These are phyloP conservation scores for Aphaenogaster rudis DNA, from an alignment of 1,140 invertebrate species.

Conservation along the genomic window DNA sequence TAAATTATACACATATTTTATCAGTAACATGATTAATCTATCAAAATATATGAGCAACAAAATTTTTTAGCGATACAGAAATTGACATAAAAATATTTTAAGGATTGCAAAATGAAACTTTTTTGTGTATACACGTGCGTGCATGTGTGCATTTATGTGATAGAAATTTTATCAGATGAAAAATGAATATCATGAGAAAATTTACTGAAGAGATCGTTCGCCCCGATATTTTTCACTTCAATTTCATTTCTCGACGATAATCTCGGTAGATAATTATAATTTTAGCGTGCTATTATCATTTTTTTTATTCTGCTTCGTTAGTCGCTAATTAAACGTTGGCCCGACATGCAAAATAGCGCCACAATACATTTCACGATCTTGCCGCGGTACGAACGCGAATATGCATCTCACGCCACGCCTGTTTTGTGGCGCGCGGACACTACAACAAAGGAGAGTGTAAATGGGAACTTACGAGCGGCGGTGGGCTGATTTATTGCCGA, in stretches of 20 bases:
- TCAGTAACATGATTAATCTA: background rate
- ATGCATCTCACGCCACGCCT: constrained; percentile 53
- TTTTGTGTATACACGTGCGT: background rate
- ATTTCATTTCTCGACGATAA: background rate
- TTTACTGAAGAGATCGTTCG: background rate
- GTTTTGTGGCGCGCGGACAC: constrained; percentile 11
- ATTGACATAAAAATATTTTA: constrained; percentile 2
- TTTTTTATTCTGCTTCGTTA: constrained; percentile 29
- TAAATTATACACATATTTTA: background rate
- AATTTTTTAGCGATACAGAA: background rate
- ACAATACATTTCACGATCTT: constrained; percentile 22
- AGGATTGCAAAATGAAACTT: background rate
- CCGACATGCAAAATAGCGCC: constrained; percentile 15
- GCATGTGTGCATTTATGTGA: background rate
- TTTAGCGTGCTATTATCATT: constrained; percentile 29
- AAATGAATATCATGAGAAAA: constrained; percentile 26
- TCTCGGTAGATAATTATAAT: background rate
- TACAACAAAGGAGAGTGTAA: constrained; percentile 43
- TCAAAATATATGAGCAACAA: background rate
- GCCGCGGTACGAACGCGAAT: constrained; percentile 31
- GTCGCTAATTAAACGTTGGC: constrained; percentile 22
- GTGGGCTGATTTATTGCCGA: constrained; percentile 53
- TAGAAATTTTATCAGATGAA: constrained; percentile 23
- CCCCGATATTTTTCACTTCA: background rate
- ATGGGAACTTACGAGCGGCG: constrained; percentile 37